Base-by-base conservation (phyloP, 2,113 vertebrate species). In the Reinhardtius hippoglossoides region DNA sequence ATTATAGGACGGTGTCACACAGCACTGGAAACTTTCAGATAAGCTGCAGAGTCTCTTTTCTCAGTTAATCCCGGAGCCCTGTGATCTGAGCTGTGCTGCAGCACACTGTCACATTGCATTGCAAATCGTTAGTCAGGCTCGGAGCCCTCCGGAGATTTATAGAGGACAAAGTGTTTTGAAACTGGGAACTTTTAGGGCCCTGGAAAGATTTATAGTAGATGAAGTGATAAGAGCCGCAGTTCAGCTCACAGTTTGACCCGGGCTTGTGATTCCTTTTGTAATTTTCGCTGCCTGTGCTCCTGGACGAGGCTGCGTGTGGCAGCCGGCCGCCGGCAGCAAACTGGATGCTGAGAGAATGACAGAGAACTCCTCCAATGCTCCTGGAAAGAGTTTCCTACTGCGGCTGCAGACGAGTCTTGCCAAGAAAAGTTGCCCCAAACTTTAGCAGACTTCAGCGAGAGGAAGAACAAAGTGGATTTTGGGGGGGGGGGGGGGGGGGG, bases 1-100 rank as follows among this genome's bases (percentile, higher is more conserved):
- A 3, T 69, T 79, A 76, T n/a, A 71, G 50, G 52, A 80, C 76
- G 71, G 69, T 68, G 76, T 87, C 74, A 80, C 70, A 72, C 14
- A 14, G 13, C 14, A 24, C 67, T 72, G 8, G 20, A 73, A 82
- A 66, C 21, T 84, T 82, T 80, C 15, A 83, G 80, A 83, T 85
- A 82, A 82, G 44, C 68, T 52, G 60, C 76, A 66, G 37, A 78
- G 77, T 76, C 50, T 59, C 40, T 55, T 75, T 46, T 37, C 61
- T 80, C 46, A 40, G 54, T 81, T 71, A 57, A 80, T 71, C 56
- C 76, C 18, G 35, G 3, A 61, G 56, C 72, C 74, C 42, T 83
- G 67, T 72, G 83, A 81, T 85, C 73, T 61, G 46, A 67, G 63
- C n/a, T 52, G 44, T 26, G 44, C 13, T 63, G n/a, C 71, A 52